phyloP scores from a whole-genome alignment of 2,888 invertebrate genomes.

The Nesidiocoris tenuis region DNA sequence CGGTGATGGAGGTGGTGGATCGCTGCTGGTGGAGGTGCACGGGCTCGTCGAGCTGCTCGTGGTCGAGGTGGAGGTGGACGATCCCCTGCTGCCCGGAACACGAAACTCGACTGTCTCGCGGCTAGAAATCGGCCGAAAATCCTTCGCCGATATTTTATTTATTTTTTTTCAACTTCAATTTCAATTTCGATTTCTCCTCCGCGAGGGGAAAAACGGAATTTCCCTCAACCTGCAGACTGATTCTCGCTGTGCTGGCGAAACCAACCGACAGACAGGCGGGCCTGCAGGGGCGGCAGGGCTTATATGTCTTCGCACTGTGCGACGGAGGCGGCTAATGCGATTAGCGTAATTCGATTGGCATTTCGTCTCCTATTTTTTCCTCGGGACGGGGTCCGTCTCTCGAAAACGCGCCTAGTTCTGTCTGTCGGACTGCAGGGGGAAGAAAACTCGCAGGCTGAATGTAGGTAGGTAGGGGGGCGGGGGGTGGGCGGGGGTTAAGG shows the following conservation, averaged over 20 bases:
- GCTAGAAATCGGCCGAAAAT: not conserved
- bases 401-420: not conserved
- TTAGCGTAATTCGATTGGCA: conserved; percentile 78
- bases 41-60: too few relatives aligned
- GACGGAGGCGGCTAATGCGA: conserved; percentile 60
- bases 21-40: conserved; percentile 53
- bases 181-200: too few relatives aligned
- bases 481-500: not conserved
- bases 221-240: too few relatives aligned
- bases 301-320: conserved; percentile 26
- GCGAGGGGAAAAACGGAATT: too few relatives aligned
- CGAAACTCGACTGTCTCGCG: not conserved
- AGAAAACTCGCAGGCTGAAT: not conserved
- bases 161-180: too few relatives aligned
- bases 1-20: too few relatives aligned
- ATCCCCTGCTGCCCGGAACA: conserved; percentile 24
- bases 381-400: not conserved
- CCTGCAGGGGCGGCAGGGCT: conserved; percentile 20
- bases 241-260: too few relatives aligned
- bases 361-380: conserved; percentile 48
- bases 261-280: conserved; percentile 14
- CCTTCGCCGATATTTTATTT: too few relatives aligned
- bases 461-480: too few relatives aligned
- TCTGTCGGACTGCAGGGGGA: not conserved
- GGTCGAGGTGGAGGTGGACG: conserved; percentile 53